Percentiles rank a stretch among this genome's conserved stretches.
phyloP scores from a whole-genome alignment of 2,888 invertebrate genomes.

The Argynnis bischoffii region DNA sequence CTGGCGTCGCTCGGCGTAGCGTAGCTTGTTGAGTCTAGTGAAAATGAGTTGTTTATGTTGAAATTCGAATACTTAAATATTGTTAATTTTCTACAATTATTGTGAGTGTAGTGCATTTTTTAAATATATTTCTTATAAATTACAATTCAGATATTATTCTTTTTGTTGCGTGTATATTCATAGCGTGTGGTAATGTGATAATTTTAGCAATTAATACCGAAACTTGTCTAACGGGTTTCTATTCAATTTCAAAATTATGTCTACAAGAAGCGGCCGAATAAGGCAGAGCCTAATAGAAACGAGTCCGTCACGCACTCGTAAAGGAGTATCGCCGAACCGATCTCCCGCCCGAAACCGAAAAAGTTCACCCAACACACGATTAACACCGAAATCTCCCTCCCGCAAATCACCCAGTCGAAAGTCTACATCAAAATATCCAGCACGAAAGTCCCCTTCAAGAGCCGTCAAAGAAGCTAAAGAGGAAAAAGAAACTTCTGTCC shows the following conservation, averaged over 20 bases:
- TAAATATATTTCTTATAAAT: conserved; percentile 24
- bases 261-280: conserved; percentile 70
- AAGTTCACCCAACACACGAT: conserved; percentile 63
- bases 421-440: conserved; percentile 69
- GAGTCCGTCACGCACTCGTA: conserved; percentile 66
- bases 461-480: conserved; percentile 54
- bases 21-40: conserved; percentile 46
- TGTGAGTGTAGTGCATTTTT: conserved; percentile 18
- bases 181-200: conserved; percentile 66
- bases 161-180: conserved; percentile 23
- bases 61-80: conserved; percentile 29
- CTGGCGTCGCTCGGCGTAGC: conserved; percentile 67
- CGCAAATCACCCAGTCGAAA: conserved; percentile 78
- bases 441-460: conserved; percentile 73
- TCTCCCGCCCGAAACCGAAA: conserved; percentile 73
- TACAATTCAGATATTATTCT: conserved; percentile 30
- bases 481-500: conserved; percentile 45
- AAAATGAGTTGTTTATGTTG: conserved; percentile 19
- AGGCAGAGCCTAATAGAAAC: conserved; percentile 60
- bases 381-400: conserved; percentile 51
- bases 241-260: conserved; percentile 50
- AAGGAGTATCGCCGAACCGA: conserved; percentile 68
- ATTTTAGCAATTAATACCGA: conserved; percentile 55
- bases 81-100: conserved; percentile 48
- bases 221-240: conserved; percentile 40